Conservation (phyloP, 2,888 invertebrate genomes). For the Nowickia ferox region DNA sequence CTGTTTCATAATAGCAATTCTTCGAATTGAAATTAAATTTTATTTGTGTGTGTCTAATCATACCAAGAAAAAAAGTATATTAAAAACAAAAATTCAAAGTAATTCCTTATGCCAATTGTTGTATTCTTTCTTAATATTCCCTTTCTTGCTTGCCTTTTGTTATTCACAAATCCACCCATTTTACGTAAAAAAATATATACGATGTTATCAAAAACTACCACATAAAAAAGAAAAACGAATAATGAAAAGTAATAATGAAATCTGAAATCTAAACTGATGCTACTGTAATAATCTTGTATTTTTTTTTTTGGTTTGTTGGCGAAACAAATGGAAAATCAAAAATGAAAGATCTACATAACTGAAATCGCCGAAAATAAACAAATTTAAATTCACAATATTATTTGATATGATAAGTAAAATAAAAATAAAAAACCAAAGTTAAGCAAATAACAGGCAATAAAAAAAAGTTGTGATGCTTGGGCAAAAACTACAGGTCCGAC, state of each 20-base stretch:
- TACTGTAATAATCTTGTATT: slow-evolving; percentile 3
- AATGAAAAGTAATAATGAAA: slow-evolving; percentile 27
- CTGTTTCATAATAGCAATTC: slow-evolving; percentile 1
- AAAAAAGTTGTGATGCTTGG: neutral
- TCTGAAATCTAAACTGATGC: slow-evolving; percentile 11
- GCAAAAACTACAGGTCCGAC: neutral
- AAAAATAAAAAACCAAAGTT: neutral
- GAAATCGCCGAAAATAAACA: slow-evolving; percentile 38
- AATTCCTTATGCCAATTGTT: neutral
- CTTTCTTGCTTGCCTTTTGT: neutral
- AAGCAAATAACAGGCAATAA: neutral
- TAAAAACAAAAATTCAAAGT: neutral
- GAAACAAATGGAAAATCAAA: neutral
- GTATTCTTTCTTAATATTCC: neutral
- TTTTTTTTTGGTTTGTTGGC: neutral
- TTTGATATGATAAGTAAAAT: neutral
- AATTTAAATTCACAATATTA: slow-evolving; percentile 8
- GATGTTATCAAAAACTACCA: neutral
- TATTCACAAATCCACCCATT: neutral
- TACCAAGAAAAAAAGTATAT: too few relatives aligned
- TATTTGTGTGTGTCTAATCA: too few relatives aligned
- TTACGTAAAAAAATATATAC: slow-evolving; percentile 3
- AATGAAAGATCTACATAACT: slow-evolving; percentile 21
- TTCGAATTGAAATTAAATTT: slow-evolving; percentile 12
- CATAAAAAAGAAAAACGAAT: neutral